phyloP scores from a whole-genome alignment of 2,113 vertebrate species.

The Thoracochromis brauschi region DNA sequence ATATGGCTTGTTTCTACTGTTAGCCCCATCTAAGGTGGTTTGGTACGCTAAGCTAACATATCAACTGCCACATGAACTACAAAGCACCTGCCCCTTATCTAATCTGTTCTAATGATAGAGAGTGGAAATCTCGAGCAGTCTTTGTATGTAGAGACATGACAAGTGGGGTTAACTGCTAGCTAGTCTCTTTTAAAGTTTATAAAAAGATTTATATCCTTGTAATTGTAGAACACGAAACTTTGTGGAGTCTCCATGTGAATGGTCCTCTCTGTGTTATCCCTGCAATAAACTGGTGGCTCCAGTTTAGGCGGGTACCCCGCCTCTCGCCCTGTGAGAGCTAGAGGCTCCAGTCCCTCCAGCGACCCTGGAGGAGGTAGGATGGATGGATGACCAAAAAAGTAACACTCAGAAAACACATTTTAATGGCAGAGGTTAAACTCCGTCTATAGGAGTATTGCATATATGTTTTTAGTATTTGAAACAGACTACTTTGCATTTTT shows the following conservation, averaged over 20 bases:
- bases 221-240: background rate
- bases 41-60: background rate
- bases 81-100: background rate
- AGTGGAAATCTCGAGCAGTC: background rate
- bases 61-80: background rate
- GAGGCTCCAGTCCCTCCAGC: background rate
- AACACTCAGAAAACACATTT: background rate
- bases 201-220: background rate
- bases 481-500: background rate
- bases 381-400: background rate
- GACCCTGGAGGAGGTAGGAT: background rate
- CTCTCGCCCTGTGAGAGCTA: background rate
- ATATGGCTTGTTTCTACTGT: background rate
- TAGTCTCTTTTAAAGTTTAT: background rate
- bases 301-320: background rate
- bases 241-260: background rate
- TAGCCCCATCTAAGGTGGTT: background rate
- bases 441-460: fast-evolving
- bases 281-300: background rate
- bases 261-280: background rate
- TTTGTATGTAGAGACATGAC: background rate
- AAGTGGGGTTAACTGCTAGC: background rate
- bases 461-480: background rate
- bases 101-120: background rate
- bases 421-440: background rate